Evolutionary conservation across 2,888 invertebrate genomes (phyloP), one percentile per base, ranked within the genome.

Genomic region (Plusia festucae): DNA sequence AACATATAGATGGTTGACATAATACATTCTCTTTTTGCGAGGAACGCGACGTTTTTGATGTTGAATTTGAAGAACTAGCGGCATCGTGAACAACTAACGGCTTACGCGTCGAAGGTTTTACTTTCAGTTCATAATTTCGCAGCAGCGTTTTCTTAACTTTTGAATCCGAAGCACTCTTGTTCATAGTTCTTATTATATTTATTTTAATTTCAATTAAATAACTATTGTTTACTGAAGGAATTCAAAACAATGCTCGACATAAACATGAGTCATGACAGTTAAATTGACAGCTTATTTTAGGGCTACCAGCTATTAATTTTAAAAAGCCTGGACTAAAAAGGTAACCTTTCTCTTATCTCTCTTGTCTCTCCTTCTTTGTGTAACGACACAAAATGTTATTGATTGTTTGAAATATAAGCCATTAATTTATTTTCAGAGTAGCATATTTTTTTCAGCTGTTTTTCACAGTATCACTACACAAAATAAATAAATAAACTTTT

Each of bases 131-230:
- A 72, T 81, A 87, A 71, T 94, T 91, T 66, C 94, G 85, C 11
- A 94, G 78, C 1, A 94, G 82, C 2, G 91, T 91, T 84, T 94
- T 95, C 73, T 92, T 93, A 20, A 95, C 91, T 84, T 90, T 93
- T 0, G 88, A 81, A 71, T 94, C 93, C 11, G 78, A 70, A n/a
- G 85, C 82, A 63, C 77, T 66, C 76, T 88, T 93, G 57, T 84
- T 87, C 93, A 93, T 93, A 34, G 55, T 46, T 78, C 49, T 4
- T 51, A 73, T 30, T 34, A 15, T 58, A 59, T 63, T 68, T 46
- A 20, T 15, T 6, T 18, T 15, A 8, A 40, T 30, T 44, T 40
- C 27, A 46, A 66, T 20, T 16, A 51, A 7, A 58, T 53, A 20
- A 9, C 44, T 58, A 56, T 68, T 74, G 75, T 74, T 69, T 73